Base-by-base conservation (phyloP, 2,888 invertebrate genomes). In the Standfussiana lucernea region DNA sequence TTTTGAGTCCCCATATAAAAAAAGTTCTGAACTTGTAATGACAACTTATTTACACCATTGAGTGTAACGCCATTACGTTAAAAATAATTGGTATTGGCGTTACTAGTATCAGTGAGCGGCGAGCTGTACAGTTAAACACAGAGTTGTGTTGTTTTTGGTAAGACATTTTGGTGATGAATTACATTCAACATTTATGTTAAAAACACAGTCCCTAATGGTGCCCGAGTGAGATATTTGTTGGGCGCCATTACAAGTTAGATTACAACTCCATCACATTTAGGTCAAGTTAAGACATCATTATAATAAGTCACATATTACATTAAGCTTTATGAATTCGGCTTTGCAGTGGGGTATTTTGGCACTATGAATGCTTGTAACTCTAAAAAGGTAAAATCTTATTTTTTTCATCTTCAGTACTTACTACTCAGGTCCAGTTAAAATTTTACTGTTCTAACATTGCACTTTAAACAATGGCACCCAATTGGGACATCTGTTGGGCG, bases 281-380 rank as follows among this genome's bases (percentile, higher is more conserved):
- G 1, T 47, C 24, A 15, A 61, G 18, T 45, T 21, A 93, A 0
- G 95, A 95, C 32, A 93, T 91, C 6, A 93, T 94, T 4, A 32
- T 35, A 2, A 84, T 32, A 67, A 72, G 96, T 95, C 87, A 96
- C 96, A 96, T 84, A 96, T 96, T 79, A 96, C 94, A 87, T 96
- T 96, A 61, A 96, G 93, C 15, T 93, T 94, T 79, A 96, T 93
- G 83, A 95, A 93, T 84, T 96, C 95, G 65, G 96, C 95, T 74
- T 95, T 96, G 71, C 18, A 32, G 59, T 18, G 7, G 8, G 8
- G 1, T 18, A 59, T 61, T 61, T 61, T 61, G 61, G 61, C 21
- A 35, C 1, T 35, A 1, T 3, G 1, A 0, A 8, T 18, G 59
- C 32, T 18, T 32, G 28, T 56, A 15, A 28, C 2, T 56, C 15